Base-by-base conservation (phyloP, 2,888 invertebrate species). In the Caenorhabditis plicata region DNA sequence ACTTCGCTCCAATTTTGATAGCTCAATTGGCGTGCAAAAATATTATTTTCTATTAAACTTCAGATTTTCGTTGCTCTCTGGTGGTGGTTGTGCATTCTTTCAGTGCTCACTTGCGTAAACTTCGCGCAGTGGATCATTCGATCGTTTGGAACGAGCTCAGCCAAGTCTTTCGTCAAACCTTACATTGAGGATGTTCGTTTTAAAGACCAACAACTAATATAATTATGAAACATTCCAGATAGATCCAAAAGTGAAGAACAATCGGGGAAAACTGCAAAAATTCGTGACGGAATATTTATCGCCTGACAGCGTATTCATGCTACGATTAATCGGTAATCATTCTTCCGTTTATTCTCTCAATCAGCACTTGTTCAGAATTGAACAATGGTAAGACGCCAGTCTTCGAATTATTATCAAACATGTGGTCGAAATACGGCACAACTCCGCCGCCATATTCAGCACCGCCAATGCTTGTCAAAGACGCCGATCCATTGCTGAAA, bases 21-120 rank as follows among this genome's bases (percentile, higher is more conserved):
- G n/a, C n/a, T n/a, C n/a, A n/a, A n/a, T n/a, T n/a, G n/a, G n/a
- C n/a, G n/a, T n/a, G n/a, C n/a, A n/a, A n/a, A n/a, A n/a, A n/a
- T n/a, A n/a, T n/a, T n/a, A n/a, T n/a, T n/a, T n/a, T n/a, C n/a
- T n/a, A n/a, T n/a, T n/a, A n/a, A n/a, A n/a, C n/a, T n/a, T n/a
- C n/a, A n/a, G 50, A 80, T 80, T 46, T 80, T 80, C 62, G 67
- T 80, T 17, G 73, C 71, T 33, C 63, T 80, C 2, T 80, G 80
- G 80, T 80, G 74, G 68, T 80, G 80, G 78, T 66, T 80, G 42
- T 69, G 68, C 31, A 27, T 75, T 35, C 49, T 80, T 36, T 69
- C 71, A 19, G 54, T 66, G 5, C 29, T 64, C 8, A 71, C 69
- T 48, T 64, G 54, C n/a, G 19, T 33, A 15, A 55, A 55, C 31